phyloP scores from a whole-genome alignment of 2,888 invertebrate species.

The Drosophila crucigera region DNA sequence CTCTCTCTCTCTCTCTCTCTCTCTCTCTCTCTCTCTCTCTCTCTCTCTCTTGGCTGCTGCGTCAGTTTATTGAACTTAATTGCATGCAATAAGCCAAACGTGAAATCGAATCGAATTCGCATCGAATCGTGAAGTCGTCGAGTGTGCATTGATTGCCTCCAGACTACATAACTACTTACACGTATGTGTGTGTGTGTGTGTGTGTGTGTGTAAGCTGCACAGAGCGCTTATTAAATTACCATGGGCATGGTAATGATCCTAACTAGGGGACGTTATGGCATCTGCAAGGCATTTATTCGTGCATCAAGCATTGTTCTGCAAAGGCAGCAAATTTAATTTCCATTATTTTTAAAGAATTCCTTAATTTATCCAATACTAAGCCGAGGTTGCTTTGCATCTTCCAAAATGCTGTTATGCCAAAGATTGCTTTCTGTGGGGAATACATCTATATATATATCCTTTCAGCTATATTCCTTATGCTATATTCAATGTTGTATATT shows the following conservation, averaged over 20 bases:
- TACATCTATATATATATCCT: not conserved
- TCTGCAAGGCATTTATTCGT: not conserved
- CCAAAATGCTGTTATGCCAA: not conserved
- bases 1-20: not conserved
- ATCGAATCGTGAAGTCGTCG: slow-evolving; percentile 28
- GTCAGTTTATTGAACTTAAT: slow-evolving; percentile 78
- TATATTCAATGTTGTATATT: too few species aligned
- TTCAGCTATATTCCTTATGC: too few species aligned
- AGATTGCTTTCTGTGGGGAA: not conserved
- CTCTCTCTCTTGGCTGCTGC: slow-evolving; percentile 15
- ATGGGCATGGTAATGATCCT: slow-evolving; percentile 14
- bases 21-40: not conserved
- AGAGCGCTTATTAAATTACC: slow-evolving; percentile 29
- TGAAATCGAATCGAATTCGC: slow-evolving; percentile 46
- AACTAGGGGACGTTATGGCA: slow-evolving; percentile 3
- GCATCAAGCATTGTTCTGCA: not conserved
- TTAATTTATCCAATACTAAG: not conserved
- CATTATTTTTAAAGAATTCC: not conserved
- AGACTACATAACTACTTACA: slow-evolving; percentile 33
- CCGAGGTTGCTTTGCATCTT: not conserved
- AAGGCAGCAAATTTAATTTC: not conserved
- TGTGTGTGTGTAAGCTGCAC: not conserved
- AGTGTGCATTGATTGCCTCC: slow-evolving; percentile 46
- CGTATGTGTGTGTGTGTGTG: not conserved
- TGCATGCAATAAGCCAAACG: slow-evolving; percentile 77